Evolutionary conservation across 2,888 invertebrate species (phyloP).

Genomic region (Tenthredo distinguenda): DNA sequence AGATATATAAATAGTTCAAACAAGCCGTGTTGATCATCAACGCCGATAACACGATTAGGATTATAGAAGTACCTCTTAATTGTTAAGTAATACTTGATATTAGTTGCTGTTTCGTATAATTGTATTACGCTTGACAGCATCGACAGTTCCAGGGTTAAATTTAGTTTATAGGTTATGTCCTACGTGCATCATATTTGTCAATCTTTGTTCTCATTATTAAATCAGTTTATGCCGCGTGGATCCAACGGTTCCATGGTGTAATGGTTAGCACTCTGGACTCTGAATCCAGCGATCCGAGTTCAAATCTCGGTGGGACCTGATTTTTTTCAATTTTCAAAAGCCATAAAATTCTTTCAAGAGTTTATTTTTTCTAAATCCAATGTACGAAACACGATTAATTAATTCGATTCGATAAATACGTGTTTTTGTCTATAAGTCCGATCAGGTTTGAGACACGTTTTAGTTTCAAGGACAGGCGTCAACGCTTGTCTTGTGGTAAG

Average conservation of each 20-base stretch:
- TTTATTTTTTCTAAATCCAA: not conserved
- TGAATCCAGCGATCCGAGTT: constrained; percentile 86
- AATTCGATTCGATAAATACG: not conserved
- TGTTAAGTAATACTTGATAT: not conserved
- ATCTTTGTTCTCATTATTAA: not conserved
- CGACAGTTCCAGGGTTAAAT: not conserved
- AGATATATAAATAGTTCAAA: not conserved
- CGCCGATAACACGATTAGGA: not conserved
- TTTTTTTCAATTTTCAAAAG: not conserved
- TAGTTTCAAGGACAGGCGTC: not conserved
- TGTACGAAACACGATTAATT: not conserved
- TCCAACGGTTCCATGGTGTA: constrained; percentile 82
- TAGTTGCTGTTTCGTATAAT: not conserved
- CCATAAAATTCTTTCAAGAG: too few relatives aligned
- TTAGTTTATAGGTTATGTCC: constrained; percentile 8
- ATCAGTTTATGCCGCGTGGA: not conserved
- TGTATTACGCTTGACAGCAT: not conserved
- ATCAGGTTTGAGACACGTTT: not conserved
- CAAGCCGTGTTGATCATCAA: not conserved
- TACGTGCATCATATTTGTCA: too few relatives aligned
- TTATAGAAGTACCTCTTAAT: not conserved
- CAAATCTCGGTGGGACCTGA: constrained; percentile 84
- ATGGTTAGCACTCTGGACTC: constrained; percentile 87
- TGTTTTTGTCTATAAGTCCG: not conserved
- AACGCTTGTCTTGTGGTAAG: not conserved